A percentile compares a stretch with the other conserved stretches of the same genome.
phyloP scores from a whole-genome alignment of 1,140 invertebrate genomes.

The Meteorus sp. region DNA sequence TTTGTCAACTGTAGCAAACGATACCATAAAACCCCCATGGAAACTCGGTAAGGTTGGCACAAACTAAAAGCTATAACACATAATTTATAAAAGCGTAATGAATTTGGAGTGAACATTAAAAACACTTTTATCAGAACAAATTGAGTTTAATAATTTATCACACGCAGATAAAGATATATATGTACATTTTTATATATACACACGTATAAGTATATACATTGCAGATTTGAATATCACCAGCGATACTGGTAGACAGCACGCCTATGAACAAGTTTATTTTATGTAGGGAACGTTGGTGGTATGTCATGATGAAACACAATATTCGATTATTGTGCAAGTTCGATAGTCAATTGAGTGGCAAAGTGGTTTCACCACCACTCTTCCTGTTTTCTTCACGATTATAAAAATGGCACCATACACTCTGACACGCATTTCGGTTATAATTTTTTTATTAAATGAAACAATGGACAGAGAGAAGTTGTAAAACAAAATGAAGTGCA shows the following conservation, averaged over 20 bases:
- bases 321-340: slow-evolving; percentile 21
- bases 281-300: slow-evolving; percentile 20
- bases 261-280: slow-evolving; percentile 24
- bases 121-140: not conserved
- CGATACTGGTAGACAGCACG: slow-evolving; percentile 22
- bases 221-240: not conserved
- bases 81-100: too few relatives aligned
- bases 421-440: slow-evolving; percentile 8
- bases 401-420: not conserved
- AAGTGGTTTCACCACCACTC: slow-evolving; percentile 19
- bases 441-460: not conserved
- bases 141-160: not conserved
- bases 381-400: not conserved
- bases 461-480: not conserved
- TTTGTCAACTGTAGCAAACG: slow-evolving; percentile 8
- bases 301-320: slow-evolving; percentile 8
- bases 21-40: not conserved
- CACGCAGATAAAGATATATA: not conserved
- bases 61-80: not conserved
- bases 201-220: too few relatives aligned
- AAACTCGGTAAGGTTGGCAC: slow-evolving; percentile 11
- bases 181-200: too few relatives aligned
- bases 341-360: slow-evolving; percentile 19
- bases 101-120: not conserved
- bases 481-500: not conserved